phyloP scores from a whole-genome alignment of 2,113 vertebrate species.

The Thryonomys swinderianus region DNA sequence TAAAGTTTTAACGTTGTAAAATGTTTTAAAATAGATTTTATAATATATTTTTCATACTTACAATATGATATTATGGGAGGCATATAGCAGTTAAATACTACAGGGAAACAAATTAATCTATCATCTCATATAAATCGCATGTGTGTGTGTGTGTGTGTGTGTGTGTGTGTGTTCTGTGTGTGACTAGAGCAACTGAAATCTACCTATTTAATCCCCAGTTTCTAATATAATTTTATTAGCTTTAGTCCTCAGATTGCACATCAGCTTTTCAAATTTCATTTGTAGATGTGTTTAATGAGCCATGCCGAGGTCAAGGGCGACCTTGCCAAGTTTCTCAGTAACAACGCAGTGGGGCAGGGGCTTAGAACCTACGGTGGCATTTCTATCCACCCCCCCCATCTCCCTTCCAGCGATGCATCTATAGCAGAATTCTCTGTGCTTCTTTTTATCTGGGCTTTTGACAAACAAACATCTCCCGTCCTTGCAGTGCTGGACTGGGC shows the following conservation, averaged over 20 bases:
- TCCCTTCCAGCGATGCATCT: background rate
- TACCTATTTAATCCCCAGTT: background rate
- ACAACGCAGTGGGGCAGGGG: background rate
- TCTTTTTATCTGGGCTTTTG: slow-evolving; percentile 61
- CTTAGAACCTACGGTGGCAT: background rate
- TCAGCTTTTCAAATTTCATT: background rate
- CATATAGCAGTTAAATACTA: background rate
- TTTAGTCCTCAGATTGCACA: background rate
- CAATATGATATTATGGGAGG: background rate
- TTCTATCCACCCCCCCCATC: rapidly evolving
- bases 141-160: too few relatives aligned
- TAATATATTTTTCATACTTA: background rate
- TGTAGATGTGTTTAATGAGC: background rate
- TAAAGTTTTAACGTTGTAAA: background rate
- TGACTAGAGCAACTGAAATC: background rate
- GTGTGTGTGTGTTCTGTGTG: background rate
- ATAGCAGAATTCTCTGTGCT: background rate
- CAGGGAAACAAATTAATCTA: background rate
- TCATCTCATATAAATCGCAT: background rate
- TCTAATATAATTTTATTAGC: background rate
- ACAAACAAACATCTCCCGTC: slow-evolving; percentile 50
- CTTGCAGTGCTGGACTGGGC: slow-evolving; percentile 9
- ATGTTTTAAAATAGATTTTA: background rate
- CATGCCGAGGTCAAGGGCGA: background rate
- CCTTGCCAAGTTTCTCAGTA: background rate